Conservation (phyloP, 2,113 vertebrate genomes). For the Steatornis caripensis region DNA sequence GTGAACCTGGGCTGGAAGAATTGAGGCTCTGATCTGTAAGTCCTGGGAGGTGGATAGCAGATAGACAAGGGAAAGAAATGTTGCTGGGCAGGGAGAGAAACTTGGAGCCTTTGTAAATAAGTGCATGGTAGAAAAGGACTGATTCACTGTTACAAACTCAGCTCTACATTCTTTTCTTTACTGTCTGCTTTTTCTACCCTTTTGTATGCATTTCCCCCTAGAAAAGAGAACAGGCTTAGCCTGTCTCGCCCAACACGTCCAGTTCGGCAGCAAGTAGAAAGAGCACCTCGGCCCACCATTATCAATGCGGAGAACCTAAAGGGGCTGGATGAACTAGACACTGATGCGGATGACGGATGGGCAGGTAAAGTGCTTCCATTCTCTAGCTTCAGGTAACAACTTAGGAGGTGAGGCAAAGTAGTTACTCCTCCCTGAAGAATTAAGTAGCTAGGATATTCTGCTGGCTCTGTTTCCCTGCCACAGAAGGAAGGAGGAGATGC, state of each 20-base stretch:
- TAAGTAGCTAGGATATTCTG: background rate
- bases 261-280: slow-evolving; percentile 80
- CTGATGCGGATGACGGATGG: slow-evolving; percentile 95
- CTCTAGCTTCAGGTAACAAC: background rate
- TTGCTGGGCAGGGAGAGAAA: background rate
- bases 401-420: background rate
- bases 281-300: slow-evolving; percentile 86
- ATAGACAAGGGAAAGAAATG: background rate
- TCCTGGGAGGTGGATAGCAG: background rate
- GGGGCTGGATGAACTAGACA: slow-evolving; percentile 93
- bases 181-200: background rate
- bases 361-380: slow-evolving; percentile 77
- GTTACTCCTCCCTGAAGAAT: background rate
- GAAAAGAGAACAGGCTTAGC: slow-evolving; percentile 82
- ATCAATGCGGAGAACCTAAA: slow-evolving; percentile 95
- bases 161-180: background rate
- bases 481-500: background rate
- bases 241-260: slow-evolving; percentile 80
- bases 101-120: rapidly evolving
- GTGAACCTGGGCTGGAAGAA: background rate
- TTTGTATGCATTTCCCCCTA: background rate
- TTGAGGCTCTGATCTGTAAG: background rate
- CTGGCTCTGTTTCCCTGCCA: background rate
- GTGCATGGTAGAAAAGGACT: background rate
- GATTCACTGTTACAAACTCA: background rate